A percentile compares a stretch with the other conserved stretches of the same genome.
Conservation (phyloP, 2,888 invertebrate species). For the Amblyteles armatorius region DNA sequence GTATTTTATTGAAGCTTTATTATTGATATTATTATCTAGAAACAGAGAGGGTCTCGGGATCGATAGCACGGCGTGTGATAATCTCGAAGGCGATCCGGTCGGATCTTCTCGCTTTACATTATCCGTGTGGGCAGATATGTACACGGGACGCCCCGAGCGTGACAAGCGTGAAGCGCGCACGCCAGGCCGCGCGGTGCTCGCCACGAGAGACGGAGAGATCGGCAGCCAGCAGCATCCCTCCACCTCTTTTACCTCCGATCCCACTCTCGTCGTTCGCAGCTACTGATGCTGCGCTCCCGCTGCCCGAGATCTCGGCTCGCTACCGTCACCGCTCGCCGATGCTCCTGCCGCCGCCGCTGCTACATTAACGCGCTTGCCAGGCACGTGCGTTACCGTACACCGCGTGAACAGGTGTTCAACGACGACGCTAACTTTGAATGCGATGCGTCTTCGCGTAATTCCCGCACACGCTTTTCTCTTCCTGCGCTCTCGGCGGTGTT, state of each 20-base stretch:
- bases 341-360: constrained; percentile 40
- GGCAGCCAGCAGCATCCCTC: constrained; percentile 23
- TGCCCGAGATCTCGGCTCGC: constrained; percentile 41
- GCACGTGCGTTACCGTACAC: constrained; percentile 61
- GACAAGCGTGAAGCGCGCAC: constrained; percentile 77
- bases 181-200: constrained; percentile 33
- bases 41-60: neutral
- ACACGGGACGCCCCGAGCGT: constrained; percentile 69
- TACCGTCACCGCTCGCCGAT: constrained; percentile 47
- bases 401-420: constrained; percentile 61
- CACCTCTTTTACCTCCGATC: constrained; percentile 40
- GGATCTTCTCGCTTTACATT: constrained; percentile 38
- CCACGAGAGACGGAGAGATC: constrained; percentile 33
- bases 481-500: neutral
- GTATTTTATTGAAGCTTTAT: neutral
- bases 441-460: constrained; percentile 46
- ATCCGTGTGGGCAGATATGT: constrained; percentile 44
- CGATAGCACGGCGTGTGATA: constrained; percentile 29
- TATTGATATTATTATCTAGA: neutral
- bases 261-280: constrained; percentile 38
- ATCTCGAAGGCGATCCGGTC: constrained; percentile 30
- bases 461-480: constrained; percentile 27
- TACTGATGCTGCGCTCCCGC: constrained; percentile 25
- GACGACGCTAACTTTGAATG: constrained; percentile 51
- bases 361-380: constrained; percentile 55